These are phyloP conservation scores for Scolopax bukidnonensis DNA, from an alignment of 2,797 vertebrate species.

Conservation along the genomic window DNA sequence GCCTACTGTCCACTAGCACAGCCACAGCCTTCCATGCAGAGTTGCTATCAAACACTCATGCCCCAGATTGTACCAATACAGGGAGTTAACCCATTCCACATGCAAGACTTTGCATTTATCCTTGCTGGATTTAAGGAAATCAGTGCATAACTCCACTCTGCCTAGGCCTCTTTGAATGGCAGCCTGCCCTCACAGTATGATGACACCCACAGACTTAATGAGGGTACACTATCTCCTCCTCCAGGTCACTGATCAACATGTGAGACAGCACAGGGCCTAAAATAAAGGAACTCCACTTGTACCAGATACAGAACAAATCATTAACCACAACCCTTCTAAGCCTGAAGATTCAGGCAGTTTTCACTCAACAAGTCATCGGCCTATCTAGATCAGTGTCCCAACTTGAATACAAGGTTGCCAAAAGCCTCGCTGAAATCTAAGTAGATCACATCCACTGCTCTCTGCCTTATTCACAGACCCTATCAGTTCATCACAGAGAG, in stretches of 20 bases:
- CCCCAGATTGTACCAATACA: background rate
- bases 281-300: background rate
- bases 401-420: background rate
- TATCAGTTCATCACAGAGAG: background rate
- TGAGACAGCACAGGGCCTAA: background rate
- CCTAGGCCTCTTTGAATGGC: background rate
- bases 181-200: background rate
- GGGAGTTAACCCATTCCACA: background rate
- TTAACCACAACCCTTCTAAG: background rate
- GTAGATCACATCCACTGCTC: background rate
- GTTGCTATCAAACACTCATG: background rate
- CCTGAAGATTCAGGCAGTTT: background rate
- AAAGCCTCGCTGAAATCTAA: background rate
- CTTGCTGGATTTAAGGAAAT: background rate
- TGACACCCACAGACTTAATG: background rate
- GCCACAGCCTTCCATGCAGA: background rate
- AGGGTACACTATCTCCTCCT: background rate
- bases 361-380: background rate
- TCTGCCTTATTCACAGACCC: background rate
- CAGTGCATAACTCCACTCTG: fast-evolving
- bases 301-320: background rate
- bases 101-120: background rate
- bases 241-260: background rate
- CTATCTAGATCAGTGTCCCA: background rate
- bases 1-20: background rate